Evolutionary conservation across 1,140 invertebrate species (phyloP), one percentile per base, ranked within the genome.

Genomic region (Antheraea pernyi): DNA sequence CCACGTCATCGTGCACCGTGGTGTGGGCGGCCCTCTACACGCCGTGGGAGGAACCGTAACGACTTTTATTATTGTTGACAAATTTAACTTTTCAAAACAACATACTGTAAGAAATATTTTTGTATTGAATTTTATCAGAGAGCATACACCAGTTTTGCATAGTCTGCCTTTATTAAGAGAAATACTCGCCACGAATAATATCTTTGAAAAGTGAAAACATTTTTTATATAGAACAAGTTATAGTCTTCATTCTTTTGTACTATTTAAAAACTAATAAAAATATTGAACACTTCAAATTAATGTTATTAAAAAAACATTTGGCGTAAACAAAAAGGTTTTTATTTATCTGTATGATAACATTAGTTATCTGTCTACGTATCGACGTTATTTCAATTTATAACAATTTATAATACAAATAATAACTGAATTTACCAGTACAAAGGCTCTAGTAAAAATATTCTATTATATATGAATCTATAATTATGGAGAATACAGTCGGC

Each of bases 21-120:
- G 59, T 71, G 84, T 87, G 81, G 85, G 83, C 80, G 80, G 69
- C 70, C 64, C 46, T 19, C 19, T 67, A 77, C 78, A 78, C 62
- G 74, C 68, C 59, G 73, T 81, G 78, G 81, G 77, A 69, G 48
- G 77, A 58, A 68, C 76, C 62, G 68, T 74, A 67, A 71, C 66
- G 71, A 72, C 71, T 72, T 76, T 53, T 79, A 71, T 69, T 75
- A 76, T 77, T 69, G 71, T 77, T 72, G 69, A 75, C 71, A 74
- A 76, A 73, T 76, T 75, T 65, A 70, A 73, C 69, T 65, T 71
- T 69, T 8, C 42, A 46, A 60, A 69, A 72, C 39, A 65, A 46
- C 19, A 30, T 30, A 22, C 19, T 36, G 2, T 42, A 61, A 36
- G 19, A 19, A 22, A 16, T 22, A 19, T 53, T 53, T 13, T 53